Base-by-base conservation (phyloP, 2,888 invertebrate species). In the Parthenolecanium corni region DNA sequence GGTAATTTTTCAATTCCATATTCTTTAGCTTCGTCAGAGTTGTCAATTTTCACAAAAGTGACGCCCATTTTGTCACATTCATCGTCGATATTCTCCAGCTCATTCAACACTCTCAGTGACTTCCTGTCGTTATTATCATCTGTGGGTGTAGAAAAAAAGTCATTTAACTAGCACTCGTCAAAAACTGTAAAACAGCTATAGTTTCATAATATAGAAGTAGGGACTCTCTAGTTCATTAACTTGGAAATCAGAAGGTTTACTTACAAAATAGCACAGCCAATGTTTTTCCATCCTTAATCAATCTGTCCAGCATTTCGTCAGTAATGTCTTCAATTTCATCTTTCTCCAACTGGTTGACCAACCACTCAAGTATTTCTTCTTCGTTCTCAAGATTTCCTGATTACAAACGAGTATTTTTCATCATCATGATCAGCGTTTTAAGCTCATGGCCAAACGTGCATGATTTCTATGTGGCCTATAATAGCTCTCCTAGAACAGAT, bases 251-350 rank as follows among this genome's bases (percentile, higher is more conserved):
- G 9, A 9, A 31, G 31, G 31, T 31, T n/a, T n/a, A 76, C 84
- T 82, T 80, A 92, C 92, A 92, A 75, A 93, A 93, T 65, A 93
- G 78, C 65, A 92, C 92, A 66, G 91, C 90, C 69, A 93, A 79
- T 68, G 85, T 88, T 74, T 89, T 89, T 68, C 90, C 89, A 71
- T 90, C 89, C 71, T 88, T 87, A 67, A 93, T 84, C 67, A 93
- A 79, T 72, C 85, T 86, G 73, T 91, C 90, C 69, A 93, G 78
- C 89, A 92, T 92, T 76, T 92, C 91, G 74, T 92, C 91, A 53
- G 91, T 92, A 49, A 93, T 88, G 75, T 93, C 92, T 77, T 93
- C 92, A 69, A 93, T 93, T 77, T 92, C 92, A 74, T 93, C 92
- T 70, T 86, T 88, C 73, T 91, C 90, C 68, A 90, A 77, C 74